These are phyloP conservation scores for Crossocerus cetratus DNA, from an alignment of 2,888 invertebrate genomes.

Conservation along the genomic window DNA sequence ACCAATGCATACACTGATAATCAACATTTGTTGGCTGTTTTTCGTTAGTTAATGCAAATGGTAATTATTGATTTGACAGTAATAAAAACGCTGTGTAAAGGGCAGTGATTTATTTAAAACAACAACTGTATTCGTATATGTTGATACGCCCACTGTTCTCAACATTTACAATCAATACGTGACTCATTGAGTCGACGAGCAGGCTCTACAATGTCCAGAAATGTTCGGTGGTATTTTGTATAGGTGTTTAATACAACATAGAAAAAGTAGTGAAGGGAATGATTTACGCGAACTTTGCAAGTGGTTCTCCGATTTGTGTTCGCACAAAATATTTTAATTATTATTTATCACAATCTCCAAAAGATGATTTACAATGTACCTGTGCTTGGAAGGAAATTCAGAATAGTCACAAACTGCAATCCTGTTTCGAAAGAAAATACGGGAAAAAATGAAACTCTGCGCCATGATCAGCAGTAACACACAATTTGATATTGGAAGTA, in stretches of 20 bases:
- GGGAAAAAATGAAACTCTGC: no score
- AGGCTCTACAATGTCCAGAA: slow-evolving; percentile 21
- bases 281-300: slow-evolving; percentile 9
- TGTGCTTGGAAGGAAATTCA: neutral
- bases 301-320: slow-evolving; percentile 12
- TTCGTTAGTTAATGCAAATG: neutral
- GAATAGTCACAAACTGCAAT: neutral
- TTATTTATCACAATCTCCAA: neutral
- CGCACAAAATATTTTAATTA: slow-evolving; percentile 24
- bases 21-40: slow-evolving; percentile 1
- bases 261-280: slow-evolving; percentile 18
- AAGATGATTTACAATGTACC: neutral
- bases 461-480: no score
- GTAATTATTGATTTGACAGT: slow-evolving; percentile 5
- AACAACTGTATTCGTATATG: slow-evolving; percentile 35
- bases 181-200: slow-evolving; percentile 4
- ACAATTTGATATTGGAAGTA: neutral
- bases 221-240: slow-evolving; percentile 15
- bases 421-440: no score
- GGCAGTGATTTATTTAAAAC: slow-evolving; percentile 51
- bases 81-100: slow-evolving; percentile 19
- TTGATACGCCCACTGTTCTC: slow-evolving; percentile 20
- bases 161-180: slow-evolving; percentile 14
- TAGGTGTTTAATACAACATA: slow-evolving; percentile 8
- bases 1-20: neutral